These are phyloP conservation scores for Xiphorhynchus erythropygius DNA, from an alignment of 2,797 vertebrate genomes.

Conservation along the genomic window DNA sequence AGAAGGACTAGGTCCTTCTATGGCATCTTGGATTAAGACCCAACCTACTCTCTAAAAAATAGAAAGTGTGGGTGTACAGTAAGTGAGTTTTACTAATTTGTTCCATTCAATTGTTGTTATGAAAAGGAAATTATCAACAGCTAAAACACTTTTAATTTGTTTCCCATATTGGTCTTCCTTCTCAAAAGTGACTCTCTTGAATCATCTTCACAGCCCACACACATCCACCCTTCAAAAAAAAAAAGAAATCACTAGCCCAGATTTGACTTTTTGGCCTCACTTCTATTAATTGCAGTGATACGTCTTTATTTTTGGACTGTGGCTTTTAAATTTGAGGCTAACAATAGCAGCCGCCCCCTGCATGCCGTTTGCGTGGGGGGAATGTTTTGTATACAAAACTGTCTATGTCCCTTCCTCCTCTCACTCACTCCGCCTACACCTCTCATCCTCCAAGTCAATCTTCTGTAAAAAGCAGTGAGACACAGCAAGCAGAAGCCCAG, in stretches of 20 bases:
- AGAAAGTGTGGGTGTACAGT: neutral
- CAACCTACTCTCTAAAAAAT: neutral
- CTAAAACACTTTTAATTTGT: neutral
- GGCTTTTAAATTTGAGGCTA: constrained; percentile 14
- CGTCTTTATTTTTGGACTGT: constrained; percentile 36
- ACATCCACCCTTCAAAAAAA: neutral
- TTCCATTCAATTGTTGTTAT: constrained; percentile 29
- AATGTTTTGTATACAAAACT: constrained; percentile 60
- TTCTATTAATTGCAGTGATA: constrained; percentile 16
- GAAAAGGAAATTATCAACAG: constrained; percentile 21
- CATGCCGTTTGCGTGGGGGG: constrained; percentile 15
- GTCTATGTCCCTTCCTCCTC: neutral
- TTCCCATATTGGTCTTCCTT: constrained; percentile 17
- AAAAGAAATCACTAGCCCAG: neutral
- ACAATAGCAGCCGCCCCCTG: constrained; percentile 33
- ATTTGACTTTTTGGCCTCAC: neutral
- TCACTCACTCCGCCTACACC: neutral
- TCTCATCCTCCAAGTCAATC: neutral
- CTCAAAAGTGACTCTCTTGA: constrained; percentile 23
- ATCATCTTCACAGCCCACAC: constrained; percentile 13
- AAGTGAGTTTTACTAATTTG: constrained; percentile 30
- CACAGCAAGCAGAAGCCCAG: neutral
- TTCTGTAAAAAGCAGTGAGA: neutral
- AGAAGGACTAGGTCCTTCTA: neutral
- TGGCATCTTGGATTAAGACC: neutral